These are phyloP conservation scores for Potorous gilbertii DNA, from an alignment of 2,797 vertebrate genomes.

Conservation along the genomic window DNA sequence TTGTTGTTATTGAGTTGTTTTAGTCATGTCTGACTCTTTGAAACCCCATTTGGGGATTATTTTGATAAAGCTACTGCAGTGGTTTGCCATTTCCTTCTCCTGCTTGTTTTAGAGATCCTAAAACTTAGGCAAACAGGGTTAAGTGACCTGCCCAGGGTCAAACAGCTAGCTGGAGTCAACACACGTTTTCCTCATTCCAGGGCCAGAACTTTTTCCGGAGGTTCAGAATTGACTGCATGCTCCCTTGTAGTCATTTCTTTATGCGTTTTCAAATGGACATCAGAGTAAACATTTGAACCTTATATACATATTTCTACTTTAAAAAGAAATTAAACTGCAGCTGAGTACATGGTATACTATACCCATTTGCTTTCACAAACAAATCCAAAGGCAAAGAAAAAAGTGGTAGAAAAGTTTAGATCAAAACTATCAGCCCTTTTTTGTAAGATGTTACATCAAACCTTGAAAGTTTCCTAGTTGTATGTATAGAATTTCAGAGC, in stretches of 20 bases:
- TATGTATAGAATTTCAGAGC: not conserved
- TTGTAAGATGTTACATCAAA: not conserved
- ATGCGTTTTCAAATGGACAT: constrained; percentile 40
- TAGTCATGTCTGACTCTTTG: too few species aligned
- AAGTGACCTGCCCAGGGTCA: not conserved
- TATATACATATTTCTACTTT: constrained; percentile 29
- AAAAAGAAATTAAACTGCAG: constrained; percentile 56
- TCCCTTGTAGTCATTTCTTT: constrained; percentile 47
- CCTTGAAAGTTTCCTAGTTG: not conserved
- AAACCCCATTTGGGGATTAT: too few species aligned
- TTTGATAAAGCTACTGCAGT: too few species aligned
- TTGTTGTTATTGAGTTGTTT: not conserved
- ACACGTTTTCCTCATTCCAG: not conserved
- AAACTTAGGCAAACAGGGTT: too few species aligned
- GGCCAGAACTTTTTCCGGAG: not conserved
- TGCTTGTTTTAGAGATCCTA: too few species aligned
- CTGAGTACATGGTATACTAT: constrained; percentile 5
- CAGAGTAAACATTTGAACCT: constrained; percentile 33
- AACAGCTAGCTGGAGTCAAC: not conserved
- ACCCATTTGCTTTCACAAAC: constrained; percentile 58
- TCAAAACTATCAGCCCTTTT: not conserved
- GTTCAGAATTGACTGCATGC: constrained; percentile 32
- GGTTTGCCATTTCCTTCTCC: too few species aligned
- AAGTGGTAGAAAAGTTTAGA: not conserved
- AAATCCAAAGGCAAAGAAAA: not conserved